A percentile compares a stretch with the other conserved stretches of the same genome.
Evolutionary conservation across 2,888 invertebrate species (phyloP).

Genomic region (Limnephilus marmoratus): DNA sequence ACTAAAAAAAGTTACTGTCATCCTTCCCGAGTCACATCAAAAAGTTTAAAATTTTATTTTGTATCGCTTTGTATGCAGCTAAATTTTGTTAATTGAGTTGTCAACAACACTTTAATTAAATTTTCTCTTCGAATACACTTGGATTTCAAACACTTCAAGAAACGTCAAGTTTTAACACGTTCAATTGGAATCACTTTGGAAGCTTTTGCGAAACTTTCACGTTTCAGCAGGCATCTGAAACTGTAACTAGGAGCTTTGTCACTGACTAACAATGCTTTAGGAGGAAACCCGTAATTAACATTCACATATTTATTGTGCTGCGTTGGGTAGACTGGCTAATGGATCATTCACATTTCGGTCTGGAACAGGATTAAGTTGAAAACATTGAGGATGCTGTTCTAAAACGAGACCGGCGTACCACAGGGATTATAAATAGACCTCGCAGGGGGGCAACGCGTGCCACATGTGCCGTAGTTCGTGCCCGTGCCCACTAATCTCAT

Average conservation of each 20-base stretch:
- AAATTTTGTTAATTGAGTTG: background rate
- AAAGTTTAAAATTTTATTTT: background rate
- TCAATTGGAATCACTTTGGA: background rate
- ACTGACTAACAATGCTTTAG: constrained; percentile 17
- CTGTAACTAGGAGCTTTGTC: background rate
- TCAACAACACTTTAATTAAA: background rate
- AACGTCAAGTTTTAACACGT: background rate
- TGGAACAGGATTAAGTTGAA: constrained; percentile 9
- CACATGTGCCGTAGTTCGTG: constrained; percentile 13
- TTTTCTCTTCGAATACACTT: background rate
- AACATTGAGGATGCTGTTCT: constrained; percentile 26
- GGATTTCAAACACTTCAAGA: background rate
- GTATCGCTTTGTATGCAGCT: background rate
- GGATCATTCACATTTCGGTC: constrained; percentile 33
- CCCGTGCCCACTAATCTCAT: background rate
- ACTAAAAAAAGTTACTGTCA: background rate
- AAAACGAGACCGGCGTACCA: constrained; percentile 40
- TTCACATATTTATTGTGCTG: constrained; percentile 51
- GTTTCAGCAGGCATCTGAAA: background rate
- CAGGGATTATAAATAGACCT: constrained; percentile 44
- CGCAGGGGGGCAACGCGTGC: constrained; percentile 50
- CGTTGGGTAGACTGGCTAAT: constrained; percentile 22
- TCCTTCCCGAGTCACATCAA: background rate
- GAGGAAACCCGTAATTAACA: constrained; percentile 54
- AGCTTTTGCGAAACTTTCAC: background rate